Conservation (phyloP, 2,888 invertebrate species). For the Leptinotarsa tumamoca region DNA sequence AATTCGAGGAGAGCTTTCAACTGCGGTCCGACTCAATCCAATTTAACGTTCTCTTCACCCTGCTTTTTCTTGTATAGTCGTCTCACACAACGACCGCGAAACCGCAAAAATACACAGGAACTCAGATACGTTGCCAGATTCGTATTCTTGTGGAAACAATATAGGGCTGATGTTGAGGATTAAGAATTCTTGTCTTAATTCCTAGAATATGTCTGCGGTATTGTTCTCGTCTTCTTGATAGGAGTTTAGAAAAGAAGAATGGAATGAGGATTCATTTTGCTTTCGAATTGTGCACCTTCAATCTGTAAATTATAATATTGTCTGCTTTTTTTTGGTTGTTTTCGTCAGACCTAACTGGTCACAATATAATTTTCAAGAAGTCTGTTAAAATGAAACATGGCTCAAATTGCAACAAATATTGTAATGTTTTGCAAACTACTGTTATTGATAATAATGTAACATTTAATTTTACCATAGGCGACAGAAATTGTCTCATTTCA, state of each 20-base stretch:
- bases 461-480: no score
- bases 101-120: constrained; percentile 14
- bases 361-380: no score
- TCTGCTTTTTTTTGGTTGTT: no score
- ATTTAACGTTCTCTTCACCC: constrained; percentile 15
- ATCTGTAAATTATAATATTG: no score
- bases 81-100: constrained; percentile 11
- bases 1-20: constrained; percentile 35
- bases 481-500: no score
- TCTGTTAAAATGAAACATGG: no score
- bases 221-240: not conserved
- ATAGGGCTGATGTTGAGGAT: not conserved
- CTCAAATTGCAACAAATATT: no score
- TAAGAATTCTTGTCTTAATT: constrained; percentile 4
- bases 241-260: not conserved
- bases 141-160: constrained; percentile 14
- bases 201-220: constrained; percentile 6
- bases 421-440: no score
- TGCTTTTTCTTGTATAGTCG: constrained; percentile 7
- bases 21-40: constrained; percentile 31
- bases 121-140: constrained; percentile 6
- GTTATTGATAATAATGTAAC: no score
- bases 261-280: no score
- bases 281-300: no score
- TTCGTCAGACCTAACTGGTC: no score